A percentile compares a stretch with the other conserved stretches of the same genome.
These are phyloP conservation scores for Amia ocellicauda DNA, from an alignment of 2,113 vertebrate species.

Conservation along the genomic window DNA sequence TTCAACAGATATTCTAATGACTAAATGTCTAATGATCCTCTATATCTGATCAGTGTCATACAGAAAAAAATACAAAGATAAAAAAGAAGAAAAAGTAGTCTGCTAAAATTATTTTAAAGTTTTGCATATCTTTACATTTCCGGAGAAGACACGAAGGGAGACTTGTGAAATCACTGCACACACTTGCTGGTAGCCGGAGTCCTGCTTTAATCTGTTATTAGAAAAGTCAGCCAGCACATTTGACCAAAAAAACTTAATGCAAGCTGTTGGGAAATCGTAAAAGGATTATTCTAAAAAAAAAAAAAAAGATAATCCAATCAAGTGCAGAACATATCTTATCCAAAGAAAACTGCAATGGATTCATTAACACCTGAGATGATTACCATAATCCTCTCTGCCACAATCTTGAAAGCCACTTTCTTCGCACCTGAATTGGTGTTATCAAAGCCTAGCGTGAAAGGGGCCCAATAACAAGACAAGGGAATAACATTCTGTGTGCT, in stretches of 20 bases:
- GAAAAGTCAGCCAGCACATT: neutral
- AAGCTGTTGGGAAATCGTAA: slow-evolving; percentile 25
- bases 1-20: no score
- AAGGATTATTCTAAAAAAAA: slow-evolving; percentile 62
- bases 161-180: no score
- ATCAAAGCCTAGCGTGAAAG: neutral
- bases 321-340: slow-evolving; percentile 60
- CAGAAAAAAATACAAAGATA: no score
- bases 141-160: no score
- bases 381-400: slow-evolving; percentile 32
- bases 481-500: neutral
- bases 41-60: no score
- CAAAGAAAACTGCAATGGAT: slow-evolving; percentile 47
- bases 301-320: slow-evolving; percentile 68
- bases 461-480: neutral
- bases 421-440: slow-evolving; percentile 57
- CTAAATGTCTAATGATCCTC: no score
- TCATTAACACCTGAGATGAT: slow-evolving; percentile 28
- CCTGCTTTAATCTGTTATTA: neutral
- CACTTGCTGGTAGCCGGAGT: neutral
- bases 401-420: slow-evolving; percentile 23
- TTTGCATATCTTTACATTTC: no score
- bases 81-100: no score
- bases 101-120: no score
- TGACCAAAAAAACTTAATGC: neutral